A percentile compares a stretch with the other conserved stretches of the same genome.
Evolutionary conservation across 35 echinoderm and acorn worm genomes (phyloP).

Genomic region (Stichopus chloronotus): DNA sequence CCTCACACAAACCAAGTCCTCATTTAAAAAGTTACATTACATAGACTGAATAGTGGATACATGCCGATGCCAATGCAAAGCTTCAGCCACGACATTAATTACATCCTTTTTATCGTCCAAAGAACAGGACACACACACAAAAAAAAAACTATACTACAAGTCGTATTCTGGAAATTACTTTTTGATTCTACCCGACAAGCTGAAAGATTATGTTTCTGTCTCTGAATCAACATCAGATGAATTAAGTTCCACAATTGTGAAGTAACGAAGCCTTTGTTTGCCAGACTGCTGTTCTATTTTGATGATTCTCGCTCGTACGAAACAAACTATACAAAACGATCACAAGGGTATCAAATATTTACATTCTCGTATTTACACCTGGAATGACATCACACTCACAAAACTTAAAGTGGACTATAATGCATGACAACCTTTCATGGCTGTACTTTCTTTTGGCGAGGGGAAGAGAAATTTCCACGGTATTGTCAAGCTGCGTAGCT

Average conservation of each 20-base stretch:
- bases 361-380: constrained; percentile 6
- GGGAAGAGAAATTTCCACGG: not conserved
- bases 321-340: not conserved
- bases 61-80: no score
- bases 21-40: no score
- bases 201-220: not conserved
- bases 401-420: not conserved
- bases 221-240: not conserved
- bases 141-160: not conserved
- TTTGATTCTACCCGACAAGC: not conserved
- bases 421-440: not conserved
- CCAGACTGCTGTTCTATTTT: not conserved
- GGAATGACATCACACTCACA: not conserved
- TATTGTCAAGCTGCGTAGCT: not conserved
- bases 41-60: no score
- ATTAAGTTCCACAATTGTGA: not conserved
- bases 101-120: no score
- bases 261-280: not conserved
- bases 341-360: constrained; percentile 18
- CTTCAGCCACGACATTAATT: no score
- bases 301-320: not conserved
- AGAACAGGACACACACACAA: no score
- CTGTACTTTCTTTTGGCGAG: not conserved
- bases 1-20: no score
- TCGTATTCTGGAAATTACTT: not conserved